Evolutionary conservation across 2,888 invertebrate genomes (phyloP), one percentile per base, ranked within the genome.

Genomic region (Corythucha ciliata): DNA sequence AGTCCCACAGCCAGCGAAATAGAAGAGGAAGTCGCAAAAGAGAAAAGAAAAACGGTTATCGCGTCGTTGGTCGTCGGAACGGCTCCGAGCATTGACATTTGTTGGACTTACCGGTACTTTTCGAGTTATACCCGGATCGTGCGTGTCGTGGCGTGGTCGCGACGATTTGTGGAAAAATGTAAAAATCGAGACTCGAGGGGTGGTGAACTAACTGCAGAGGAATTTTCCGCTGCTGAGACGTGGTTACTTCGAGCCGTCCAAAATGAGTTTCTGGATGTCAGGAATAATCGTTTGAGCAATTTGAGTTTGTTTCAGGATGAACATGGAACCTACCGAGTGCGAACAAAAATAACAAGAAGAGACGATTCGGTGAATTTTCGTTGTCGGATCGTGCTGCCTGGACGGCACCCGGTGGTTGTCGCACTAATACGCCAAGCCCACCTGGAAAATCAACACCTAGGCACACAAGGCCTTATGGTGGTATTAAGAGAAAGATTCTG

Each of bases 401-500:
- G 37, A 7, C 21, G n/a, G 16, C 37, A 37, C 24, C 37, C 37
- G 21, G 10, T 37, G 5, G 22, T 21, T 33, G 25, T 12, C 16
- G 26, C 18, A 21, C 26, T n/a, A n/a, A n/a, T n/a, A n/a, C n/a
- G n/a, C n/a, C n/a, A n/a, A n/a, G n/a, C n/a, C n/a, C n/a, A n/a
- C n/a, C n/a, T 29, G 6, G 25, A 34, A n/a, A 36, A 52, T 33
- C 33, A 44, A 20, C 52, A 52, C 33, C 39, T 32, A 6, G 52
- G 46, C 2, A 24, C n/a, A 16, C 39, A 26, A 7, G 29, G 25
- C 21, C 29, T 52, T 18, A 32, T 52, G 20, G 14, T 22, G 12
- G n/a, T 52, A 3, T 29, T 52, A 12, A 46, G 52, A 16, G 52
- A 52, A 22, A 36, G 27, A 20, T 46, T 47, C 20, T 52, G 52